Evolutionary conservation across 1,140 invertebrate species (phyloP), one percentile per base, ranked within the genome.

Genomic region (Notospermus geniculatus): DNA sequence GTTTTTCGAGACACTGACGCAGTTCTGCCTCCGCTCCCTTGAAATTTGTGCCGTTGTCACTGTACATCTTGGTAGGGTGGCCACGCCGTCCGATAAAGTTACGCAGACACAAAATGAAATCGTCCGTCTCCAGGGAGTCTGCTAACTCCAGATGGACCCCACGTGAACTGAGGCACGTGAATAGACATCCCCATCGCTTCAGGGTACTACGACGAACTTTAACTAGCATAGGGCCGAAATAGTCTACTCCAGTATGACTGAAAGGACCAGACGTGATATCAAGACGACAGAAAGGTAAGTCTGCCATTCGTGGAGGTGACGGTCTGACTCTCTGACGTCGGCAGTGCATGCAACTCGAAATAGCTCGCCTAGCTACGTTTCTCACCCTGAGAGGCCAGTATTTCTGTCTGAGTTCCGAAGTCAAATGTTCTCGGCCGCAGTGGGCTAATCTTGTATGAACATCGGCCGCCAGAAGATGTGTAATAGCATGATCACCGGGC

Each of bases 161-260:
- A 19, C 63, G 19, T 29, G 53, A 50, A 13, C 13, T 46, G n/a
- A 61, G 19, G 56, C 63, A 64, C 27, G 59, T 60, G 52, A 64
- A 64, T 50, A 60, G 25, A 50, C 63, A 64, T n/a, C 39, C 15
- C n/a, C 56, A 65, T 53, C 63, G 1, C 32, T 62, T 61, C 9
- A 53, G 50, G 11, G 15, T 9, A 15, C 15, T 11, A 23, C 50
- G 50, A 11, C 50, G 19, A 36, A 43, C 27, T 54, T 1, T 4
- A 7, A 19, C 39, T 59, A 58, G 43, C 62, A 46, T 27, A 46
- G 2, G 5, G 46, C 56, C 54, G 58, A 50, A 2, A 39, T 54
- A 1, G 56, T 57, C 13, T 54, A 30, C 19, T 61, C 57, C 2
- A 59, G 59, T 22, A 59, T 59, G 2, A 2, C 46, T 54, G 19